Evolutionary conservation across 2,113 vertebrate genomes (phyloP).

Genomic region (Microcebus ravelobensis): DNA sequence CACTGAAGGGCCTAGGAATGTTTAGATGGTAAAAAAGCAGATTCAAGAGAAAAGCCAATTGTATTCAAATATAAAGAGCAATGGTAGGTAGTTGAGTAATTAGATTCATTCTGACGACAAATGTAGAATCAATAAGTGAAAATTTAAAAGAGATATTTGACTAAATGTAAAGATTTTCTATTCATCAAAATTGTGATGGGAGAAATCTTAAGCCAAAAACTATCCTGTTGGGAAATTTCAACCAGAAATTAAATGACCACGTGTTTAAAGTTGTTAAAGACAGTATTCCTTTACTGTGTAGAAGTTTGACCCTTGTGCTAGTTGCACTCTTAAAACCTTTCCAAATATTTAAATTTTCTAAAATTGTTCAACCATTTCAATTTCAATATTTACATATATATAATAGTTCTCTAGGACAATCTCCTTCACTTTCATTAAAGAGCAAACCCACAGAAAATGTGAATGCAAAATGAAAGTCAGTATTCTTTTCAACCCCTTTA

Average conservation of each 20-base stretch:
- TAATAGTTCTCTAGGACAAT: background rate
- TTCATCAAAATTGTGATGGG: background rate
- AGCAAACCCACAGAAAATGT: background rate
- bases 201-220: background rate
- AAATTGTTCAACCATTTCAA: slow-evolving; percentile 1
- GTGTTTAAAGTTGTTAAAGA: background rate
- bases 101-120: background rate
- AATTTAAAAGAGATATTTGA: background rate
- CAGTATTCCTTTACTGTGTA: background rate
- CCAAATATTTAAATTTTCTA: background rate
- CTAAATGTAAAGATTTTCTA: background rate
- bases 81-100: background rate
- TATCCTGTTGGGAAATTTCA: background rate
- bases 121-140: background rate
- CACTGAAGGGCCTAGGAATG: background rate
- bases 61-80: background rate
- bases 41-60: background rate
- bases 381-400: background rate
- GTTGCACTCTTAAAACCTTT: background rate
- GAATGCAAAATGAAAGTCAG: background rate
- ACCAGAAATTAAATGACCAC: background rate
- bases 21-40: background rate
- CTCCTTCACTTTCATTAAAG: slow-evolving; percentile 5
- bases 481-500: background rate
- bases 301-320: background rate